Base-by-base conservation (phyloP, 2,888 invertebrate species). In the Heliconius sara region DNA sequence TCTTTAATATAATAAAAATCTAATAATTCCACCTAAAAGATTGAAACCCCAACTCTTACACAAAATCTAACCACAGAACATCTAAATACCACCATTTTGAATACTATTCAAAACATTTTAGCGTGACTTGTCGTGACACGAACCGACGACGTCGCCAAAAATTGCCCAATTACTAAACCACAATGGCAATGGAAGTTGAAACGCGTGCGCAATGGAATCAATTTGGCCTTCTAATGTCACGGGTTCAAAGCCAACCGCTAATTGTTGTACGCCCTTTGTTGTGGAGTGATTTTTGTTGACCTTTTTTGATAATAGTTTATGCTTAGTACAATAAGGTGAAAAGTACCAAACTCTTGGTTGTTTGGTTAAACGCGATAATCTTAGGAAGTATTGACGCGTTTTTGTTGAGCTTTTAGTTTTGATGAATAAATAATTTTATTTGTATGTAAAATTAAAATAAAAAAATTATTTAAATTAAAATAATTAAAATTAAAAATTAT, bases 211-310 rank as follows among this genome's bases (percentile, higher is more conserved):
- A 90, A 89, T 91, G 89, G 89, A 88, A 91, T 91, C 92, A 91
- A 92, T 92, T 91, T 89, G 87, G 86, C 85, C 88, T 91, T 90
- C 92, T 91, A 91, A 91, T 90, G 89, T 90, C 90, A 88, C 86
- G 85, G 85, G 86, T 88, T 87, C 85, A 88, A 87, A 87, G 87
- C 86, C 85, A 81, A 88, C 91, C 91, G 84, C 91, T 90, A 89
- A 91, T 88, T 89, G 90, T 86, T 84, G 87, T 88, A 85, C 85
- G 82, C 76, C 74, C 65, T 27, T 25, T 30, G 57, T 60, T 60
- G 34, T 57, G 22, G 13, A 30, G 22, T 60, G 57, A 57, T 39
- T 30, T 60, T 73, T 30, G 60, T 22, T 73, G 34, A 73, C 57
- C 73, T 73, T 73, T 73, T 16, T 60, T 60, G 16, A 1, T 60